phyloP scores from a whole-genome alignment of 2,888 invertebrate genomes.

The Epinotia brunnichana region DNA sequence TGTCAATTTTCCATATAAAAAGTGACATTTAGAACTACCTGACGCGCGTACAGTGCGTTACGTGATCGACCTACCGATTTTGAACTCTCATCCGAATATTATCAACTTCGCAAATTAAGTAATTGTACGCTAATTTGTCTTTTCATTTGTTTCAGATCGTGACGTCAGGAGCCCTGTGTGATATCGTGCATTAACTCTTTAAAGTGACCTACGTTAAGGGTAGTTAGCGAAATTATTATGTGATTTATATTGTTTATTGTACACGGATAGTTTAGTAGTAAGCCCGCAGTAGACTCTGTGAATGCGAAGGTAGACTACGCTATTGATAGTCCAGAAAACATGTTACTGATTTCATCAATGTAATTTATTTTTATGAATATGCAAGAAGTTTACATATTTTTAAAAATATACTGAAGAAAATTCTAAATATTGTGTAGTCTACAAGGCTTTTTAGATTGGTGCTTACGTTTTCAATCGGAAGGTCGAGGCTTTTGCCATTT shows the following conservation, averaged over 20 bases:
- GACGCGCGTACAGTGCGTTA: too few species aligned
- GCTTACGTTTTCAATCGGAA: conserved; percentile 12
- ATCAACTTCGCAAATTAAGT: too few species aligned
- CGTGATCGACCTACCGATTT: too few species aligned
- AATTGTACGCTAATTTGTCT: conserved; percentile 36
- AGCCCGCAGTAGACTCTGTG: conserved; percentile 35
- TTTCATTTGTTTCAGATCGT: conserved; percentile 69
- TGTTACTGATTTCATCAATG: neutral
- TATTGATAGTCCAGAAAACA: neutral
- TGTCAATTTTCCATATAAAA: too few species aligned
- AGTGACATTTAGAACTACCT: too few species aligned
- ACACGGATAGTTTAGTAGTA: conserved; percentile 64
- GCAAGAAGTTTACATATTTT: neutral
- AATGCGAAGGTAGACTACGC: conserved; percentile 8
- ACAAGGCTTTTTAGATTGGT: conserved; percentile 3
- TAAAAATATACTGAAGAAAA: neutral
- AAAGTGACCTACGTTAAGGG: conserved; percentile 64
- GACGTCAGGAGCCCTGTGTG: conserved; percentile 63
- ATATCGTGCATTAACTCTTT: conserved; percentile 72
- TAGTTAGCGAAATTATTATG: conserved; percentile 80
- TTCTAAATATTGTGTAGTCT: conserved; percentile 4
- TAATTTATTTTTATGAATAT: neutral
- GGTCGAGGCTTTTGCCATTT: conserved; percentile 22
- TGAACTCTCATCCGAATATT: too few species aligned
- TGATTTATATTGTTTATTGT: conserved; percentile 65